Evolutionary conservation across 2,113 vertebrate genomes (phyloP).

Genomic region (Vombatus ursinus): DNA sequence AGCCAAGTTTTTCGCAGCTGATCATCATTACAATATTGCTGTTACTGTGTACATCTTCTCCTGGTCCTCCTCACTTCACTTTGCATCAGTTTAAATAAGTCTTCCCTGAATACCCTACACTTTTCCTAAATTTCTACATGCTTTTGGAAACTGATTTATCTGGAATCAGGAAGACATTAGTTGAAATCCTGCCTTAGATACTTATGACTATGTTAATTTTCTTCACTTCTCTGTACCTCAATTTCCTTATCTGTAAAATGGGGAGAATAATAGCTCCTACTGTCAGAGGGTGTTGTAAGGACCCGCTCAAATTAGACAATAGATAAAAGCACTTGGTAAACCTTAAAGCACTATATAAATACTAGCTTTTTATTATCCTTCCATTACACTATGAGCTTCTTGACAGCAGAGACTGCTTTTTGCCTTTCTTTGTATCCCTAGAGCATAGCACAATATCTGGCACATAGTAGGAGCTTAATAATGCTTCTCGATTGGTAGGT

Average conservation of each 20-base stretch:
- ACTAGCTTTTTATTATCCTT: neutral
- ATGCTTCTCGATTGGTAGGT: neutral
- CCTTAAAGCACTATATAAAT: neutral
- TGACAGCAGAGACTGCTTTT: neutral
- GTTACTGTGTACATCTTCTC: neutral
- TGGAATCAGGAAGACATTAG: neutral
- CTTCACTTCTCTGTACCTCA: neutral
- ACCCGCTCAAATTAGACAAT: neutral
- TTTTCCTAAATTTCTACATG: neutral
- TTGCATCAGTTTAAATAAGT: neutral
- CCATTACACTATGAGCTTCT: neutral
- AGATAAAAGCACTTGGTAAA: neutral
- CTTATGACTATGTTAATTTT: neutral
- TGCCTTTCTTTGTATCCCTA: neutral
- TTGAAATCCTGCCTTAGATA: neutral
- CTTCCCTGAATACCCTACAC: neutral
- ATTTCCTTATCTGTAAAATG: neutral
- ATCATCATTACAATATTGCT: neutral
- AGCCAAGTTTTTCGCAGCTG: neutral
- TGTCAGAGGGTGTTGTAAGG: neutral
- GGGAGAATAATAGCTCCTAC: neutral
- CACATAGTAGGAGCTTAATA: neutral
- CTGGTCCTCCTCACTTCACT: neutral
- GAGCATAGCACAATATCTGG: neutral
- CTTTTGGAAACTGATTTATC: neutral